Evolutionary conservation across 2,888 invertebrate genomes (phyloP).

Genomic region (Byasa hedistus): DNA sequence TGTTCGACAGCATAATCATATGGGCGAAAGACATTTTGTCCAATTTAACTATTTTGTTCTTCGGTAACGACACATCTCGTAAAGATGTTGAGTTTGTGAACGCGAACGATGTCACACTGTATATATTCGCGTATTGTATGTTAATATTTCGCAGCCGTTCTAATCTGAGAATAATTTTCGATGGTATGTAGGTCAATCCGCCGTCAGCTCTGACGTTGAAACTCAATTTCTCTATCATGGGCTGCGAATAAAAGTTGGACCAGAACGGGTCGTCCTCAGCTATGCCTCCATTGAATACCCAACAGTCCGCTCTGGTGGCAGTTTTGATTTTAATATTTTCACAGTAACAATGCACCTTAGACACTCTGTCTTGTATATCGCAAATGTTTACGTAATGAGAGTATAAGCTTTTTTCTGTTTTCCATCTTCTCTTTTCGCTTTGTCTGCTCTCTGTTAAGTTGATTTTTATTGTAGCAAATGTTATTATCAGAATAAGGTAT

Average conservation of each 20-base stretch:
- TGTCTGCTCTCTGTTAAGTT: conserved; percentile 73
- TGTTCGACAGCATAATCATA: conserved; percentile 84
- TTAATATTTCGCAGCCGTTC: conserved; percentile 83
- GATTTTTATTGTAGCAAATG: conserved; percentile 71
- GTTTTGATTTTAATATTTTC: conserved; percentile 76
- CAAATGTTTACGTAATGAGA: conserved; percentile 79
- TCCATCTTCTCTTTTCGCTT: conserved; percentile 72
- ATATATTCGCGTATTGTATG: conserved; percentile 86
- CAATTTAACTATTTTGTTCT: conserved; percentile 85
- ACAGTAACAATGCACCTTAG: conserved; percentile 85
- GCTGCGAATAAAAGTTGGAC: conserved; percentile 87
- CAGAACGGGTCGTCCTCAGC: conserved; percentile 86
- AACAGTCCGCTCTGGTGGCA: conserved; percentile 87
- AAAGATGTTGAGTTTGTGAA: conserved; percentile 87
- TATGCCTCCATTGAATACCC: conserved; percentile 85
- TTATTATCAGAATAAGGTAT: conserved; percentile 73
- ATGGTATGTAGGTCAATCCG: conserved; percentile 85
- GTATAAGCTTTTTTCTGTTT: conserved; percentile 64
- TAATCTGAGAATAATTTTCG: conserved; percentile 83
- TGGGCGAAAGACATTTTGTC: conserved; percentile 87
- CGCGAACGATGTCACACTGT: conserved; percentile 84
- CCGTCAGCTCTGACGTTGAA: conserved; percentile 86
- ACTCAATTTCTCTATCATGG: conserved; percentile 83
- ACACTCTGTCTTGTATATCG: conserved; percentile 75
- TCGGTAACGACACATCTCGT: conserved; percentile 84